Evolutionary conservation across 1,140 invertebrate species (phyloP).

Genomic region (Heliconius melpomene): DNA sequence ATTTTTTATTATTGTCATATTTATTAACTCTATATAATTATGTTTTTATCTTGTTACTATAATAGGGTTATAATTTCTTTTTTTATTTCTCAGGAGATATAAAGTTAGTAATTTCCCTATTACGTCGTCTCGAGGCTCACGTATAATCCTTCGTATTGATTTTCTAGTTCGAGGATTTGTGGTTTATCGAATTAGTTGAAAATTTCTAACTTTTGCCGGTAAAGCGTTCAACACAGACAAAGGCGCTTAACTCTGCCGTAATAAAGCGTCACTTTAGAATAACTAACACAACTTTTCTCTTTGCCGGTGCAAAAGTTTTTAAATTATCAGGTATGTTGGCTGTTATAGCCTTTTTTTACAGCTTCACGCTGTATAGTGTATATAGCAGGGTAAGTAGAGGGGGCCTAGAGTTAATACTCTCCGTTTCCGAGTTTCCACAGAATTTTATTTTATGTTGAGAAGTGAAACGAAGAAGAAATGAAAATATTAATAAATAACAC

Average conservation of each 20-base stretch:
- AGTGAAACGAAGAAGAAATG: no score
- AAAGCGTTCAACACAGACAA: background rate
- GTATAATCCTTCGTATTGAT: background rate
- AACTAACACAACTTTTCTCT: background rate
- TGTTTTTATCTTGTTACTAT: no score
- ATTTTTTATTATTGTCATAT: no score
- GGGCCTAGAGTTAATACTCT: no score
- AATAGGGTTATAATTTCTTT: background rate
- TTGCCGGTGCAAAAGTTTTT: background rate
- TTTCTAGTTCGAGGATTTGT: slow-evolving; percentile 5
- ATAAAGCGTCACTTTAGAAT: background rate
- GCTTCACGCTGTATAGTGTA: no score
- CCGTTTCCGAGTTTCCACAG: no score
- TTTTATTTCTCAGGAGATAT: background rate
- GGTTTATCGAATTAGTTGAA: slow-evolving; percentile 6
- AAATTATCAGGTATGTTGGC: background rate
- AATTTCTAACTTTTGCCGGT: slow-evolving; percentile 8
- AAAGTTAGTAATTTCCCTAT: background rate
- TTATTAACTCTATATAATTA: no score
- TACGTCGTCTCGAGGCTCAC: background rate
- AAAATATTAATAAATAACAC: no score
- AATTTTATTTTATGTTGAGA: no score
- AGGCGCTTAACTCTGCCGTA: background rate
- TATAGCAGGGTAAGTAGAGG: no score
- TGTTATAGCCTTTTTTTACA: no score